Evolutionary conservation across 1,140 invertebrate species (phyloP).

Genomic region (Drosophila bipectinata): DNA sequence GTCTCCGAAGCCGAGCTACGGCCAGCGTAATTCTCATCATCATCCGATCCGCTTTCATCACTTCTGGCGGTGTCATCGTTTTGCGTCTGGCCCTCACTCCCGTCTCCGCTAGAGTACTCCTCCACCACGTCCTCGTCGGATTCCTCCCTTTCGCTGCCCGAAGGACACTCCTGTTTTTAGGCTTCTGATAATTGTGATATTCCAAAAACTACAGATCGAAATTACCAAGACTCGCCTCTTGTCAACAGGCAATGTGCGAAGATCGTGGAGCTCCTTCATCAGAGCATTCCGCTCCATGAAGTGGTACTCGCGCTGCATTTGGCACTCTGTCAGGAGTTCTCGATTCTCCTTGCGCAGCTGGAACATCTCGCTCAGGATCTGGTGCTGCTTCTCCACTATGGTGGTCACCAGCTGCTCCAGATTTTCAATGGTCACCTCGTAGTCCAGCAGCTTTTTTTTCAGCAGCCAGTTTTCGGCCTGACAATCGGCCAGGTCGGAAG

Average conservation of each 20-base stretch:
- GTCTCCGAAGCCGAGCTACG: neutral
- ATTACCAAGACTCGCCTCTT: constrained; percentile 21
- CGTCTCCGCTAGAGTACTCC: neutral
- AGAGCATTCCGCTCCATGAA: constrained; percentile 67
- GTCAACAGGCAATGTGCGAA: constrained; percentile 28
- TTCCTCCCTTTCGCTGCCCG: neutral
- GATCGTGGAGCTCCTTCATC: constrained; percentile 56
- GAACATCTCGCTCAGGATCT: constrained; percentile 58
- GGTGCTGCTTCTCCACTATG: constrained; percentile 68
- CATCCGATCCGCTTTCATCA: neutral
- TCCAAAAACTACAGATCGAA: neutral
- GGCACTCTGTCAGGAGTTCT: constrained; percentile 53
- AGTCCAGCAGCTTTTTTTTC: constrained; percentile 60
- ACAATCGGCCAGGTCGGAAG: constrained; percentile 54
- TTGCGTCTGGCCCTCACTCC: neutral
- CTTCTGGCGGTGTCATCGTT: no score
- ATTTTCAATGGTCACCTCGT: constrained; percentile 58
- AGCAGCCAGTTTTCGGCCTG: constrained; percentile 72
- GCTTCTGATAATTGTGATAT: no score
- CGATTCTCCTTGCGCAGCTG: constrained; percentile 54
- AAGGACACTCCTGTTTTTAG: neutral
- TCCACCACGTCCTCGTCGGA: neutral
- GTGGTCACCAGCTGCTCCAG: constrained; percentile 62
- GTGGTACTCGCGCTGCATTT: constrained; percentile 71
- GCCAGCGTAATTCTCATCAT: neutral